phyloP scores from a whole-genome alignment of 2,888 invertebrate genomes.

The Conistra vaccinii region DNA sequence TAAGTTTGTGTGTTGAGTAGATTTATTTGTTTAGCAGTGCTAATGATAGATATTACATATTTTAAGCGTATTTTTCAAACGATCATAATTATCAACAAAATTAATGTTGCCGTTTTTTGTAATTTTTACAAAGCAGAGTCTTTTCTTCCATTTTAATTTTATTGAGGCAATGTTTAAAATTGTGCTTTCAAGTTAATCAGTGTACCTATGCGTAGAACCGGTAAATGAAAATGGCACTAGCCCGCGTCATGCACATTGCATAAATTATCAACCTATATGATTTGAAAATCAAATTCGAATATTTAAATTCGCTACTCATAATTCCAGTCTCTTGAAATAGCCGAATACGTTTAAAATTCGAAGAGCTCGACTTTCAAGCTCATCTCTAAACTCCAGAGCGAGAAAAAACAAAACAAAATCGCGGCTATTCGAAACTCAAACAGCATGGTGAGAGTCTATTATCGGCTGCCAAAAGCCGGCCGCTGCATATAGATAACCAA shows the following conservation, averaged over 20 bases:
- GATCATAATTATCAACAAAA: background rate
- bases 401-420: slow-evolving; percentile 31
- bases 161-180: background rate
- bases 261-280: background rate
- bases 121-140: too few species aligned
- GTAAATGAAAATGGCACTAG: too few species aligned
- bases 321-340: background rate
- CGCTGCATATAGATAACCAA: slow-evolving; percentile 70
- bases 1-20: too few species aligned
- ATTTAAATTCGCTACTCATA: slow-evolving; percentile 6
- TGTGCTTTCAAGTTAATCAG: background rate
- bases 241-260: background rate
- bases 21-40: background rate
- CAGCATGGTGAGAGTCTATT: slow-evolving; percentile 57
- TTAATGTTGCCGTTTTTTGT: too few species aligned
- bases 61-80: too few species aligned
- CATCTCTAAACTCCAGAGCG: background rate
- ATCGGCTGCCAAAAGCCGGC: slow-evolving; percentile 70
- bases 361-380: slow-evolving; percentile 1
- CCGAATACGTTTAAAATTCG: slow-evolving; percentile 11
- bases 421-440: slow-evolving; percentile 45
- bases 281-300: background rate
- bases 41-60: background rate
- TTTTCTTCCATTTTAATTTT: background rate
- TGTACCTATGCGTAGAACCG: too few species aligned